Conservation (phyloP, 2,888 invertebrate species). For the Polyommatus icarus region DNA sequence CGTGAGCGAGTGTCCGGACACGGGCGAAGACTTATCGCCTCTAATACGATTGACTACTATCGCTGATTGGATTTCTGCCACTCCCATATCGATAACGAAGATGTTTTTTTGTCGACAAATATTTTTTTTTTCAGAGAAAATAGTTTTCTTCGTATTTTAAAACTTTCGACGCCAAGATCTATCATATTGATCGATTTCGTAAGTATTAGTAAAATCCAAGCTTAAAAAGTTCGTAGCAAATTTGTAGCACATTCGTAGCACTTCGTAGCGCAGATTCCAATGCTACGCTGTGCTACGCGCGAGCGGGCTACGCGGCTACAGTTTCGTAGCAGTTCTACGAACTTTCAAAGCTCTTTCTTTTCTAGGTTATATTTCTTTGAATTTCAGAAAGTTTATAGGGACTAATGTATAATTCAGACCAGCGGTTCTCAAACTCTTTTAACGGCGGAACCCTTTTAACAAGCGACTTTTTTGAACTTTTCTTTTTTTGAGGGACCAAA, state of each 20-base stretch:
- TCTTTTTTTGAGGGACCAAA: too few species aligned
- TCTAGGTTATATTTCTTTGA: too few species aligned
- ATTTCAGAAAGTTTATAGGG: too few species aligned
- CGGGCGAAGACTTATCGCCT: neutral
- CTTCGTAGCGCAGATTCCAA: neutral
- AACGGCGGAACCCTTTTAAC: too few species aligned
- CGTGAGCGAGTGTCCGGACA: neutral
- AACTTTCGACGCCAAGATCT: too few species aligned
- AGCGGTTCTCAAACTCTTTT: too few species aligned
- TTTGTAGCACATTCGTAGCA: neutral
- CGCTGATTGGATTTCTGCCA: neutral
- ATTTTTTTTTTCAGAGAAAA: too few species aligned
- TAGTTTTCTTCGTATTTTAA: too few species aligned
- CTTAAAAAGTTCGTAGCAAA: too few species aligned
- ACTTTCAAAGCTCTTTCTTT: neutral
- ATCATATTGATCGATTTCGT: too few species aligned
- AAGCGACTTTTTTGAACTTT: too few species aligned
- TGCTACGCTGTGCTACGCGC: neutral
- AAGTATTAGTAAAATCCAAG: too few species aligned
- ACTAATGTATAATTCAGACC: neutral
- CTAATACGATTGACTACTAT: conserved; percentile 6
- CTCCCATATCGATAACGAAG: neutral
- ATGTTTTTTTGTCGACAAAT: neutral
- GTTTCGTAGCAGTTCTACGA: neutral
- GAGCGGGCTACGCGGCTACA: neutral